These are phyloP conservation scores for Monopterus albus DNA, from an alignment of 2,113 vertebrate species.

Conservation along the genomic window DNA sequence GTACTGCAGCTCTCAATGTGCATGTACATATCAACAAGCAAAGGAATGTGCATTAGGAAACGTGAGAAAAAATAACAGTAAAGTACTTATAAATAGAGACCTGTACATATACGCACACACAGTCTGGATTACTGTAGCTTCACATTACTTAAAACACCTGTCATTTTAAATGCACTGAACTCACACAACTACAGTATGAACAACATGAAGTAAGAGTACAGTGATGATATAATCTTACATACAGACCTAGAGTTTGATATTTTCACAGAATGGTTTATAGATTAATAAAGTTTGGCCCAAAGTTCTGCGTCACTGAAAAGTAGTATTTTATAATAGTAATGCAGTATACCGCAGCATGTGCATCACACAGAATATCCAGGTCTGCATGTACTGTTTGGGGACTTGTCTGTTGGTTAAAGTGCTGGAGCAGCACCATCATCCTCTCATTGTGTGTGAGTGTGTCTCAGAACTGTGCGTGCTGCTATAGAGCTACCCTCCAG, in stretches of 20 bases:
- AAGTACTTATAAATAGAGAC: no score
- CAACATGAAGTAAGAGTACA: conserved; percentile 10
- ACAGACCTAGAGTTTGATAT: neutral
- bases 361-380: no score
- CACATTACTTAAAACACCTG: conserved; percentile 32
- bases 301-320: neutral
- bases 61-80: no score
- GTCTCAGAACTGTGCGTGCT: conserved; percentile 36
- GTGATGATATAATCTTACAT: neutral
- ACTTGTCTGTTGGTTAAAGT: conserved; percentile 19
- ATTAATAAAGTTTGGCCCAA: neutral
- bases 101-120: no score
- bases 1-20: no score
- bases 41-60: no score
- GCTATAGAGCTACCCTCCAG: conserved; percentile 65
- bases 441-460: conserved; percentile 22
- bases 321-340: no score
- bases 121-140: no score
- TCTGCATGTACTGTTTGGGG: no score
- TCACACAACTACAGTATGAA: conserved; percentile 5
- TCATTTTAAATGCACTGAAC: conserved; percentile 41
- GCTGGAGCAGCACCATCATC: conserved; percentile 30
- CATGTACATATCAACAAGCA: no score
- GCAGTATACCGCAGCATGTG: neutral
- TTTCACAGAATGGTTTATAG: conserved; percentile 3